Percentiles rank a stretch among this genome's conserved stretches.
phyloP scores from a whole-genome alignment of 2,113 vertebrate species.

The Microtus oregoni region DNA sequence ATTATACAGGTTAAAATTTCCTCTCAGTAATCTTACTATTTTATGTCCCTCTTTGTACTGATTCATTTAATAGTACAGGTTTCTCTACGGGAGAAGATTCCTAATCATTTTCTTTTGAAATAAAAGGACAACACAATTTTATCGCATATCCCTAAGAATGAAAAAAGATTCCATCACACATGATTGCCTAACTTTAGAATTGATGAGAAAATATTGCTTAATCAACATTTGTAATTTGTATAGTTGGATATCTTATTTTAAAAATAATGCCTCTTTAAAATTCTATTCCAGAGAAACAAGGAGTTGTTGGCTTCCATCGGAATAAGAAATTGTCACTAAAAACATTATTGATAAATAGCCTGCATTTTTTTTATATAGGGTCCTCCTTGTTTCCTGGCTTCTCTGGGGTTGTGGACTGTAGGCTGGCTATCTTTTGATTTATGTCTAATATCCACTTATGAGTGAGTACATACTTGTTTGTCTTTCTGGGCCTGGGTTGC shows the following conservation, averaged over 20 bases:
- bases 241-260: conserved; percentile 69
- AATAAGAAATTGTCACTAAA: conserved; percentile 61
- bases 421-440: too few relatives aligned
- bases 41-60: not conserved
- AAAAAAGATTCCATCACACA: conserved; percentile 41
- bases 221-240: conserved; percentile 12
- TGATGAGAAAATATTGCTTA: not conserved
- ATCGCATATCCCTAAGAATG: not conserved
- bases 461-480: too few relatives aligned
- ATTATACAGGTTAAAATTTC: not conserved
- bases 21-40: not conserved
- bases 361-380: too few relatives aligned
- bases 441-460: too few relatives aligned
- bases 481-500: too few relatives aligned
- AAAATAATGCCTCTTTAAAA: conserved; percentile 65
- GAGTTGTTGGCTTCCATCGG: conserved; percentile 28
- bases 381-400: too few relatives aligned
- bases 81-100: conserved; percentile 9
- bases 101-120: conserved; percentile 54
- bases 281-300: conserved; percentile 46
- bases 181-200: conserved; percentile 35
- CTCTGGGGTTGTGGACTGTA: too few relatives aligned
- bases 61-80: conserved; percentile 57
- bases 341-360: conserved; percentile 25
- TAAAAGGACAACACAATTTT: not conserved